Evolutionary conservation across 2,888 invertebrate species (phyloP).

Genomic region (Microctonus brassicae): DNA sequence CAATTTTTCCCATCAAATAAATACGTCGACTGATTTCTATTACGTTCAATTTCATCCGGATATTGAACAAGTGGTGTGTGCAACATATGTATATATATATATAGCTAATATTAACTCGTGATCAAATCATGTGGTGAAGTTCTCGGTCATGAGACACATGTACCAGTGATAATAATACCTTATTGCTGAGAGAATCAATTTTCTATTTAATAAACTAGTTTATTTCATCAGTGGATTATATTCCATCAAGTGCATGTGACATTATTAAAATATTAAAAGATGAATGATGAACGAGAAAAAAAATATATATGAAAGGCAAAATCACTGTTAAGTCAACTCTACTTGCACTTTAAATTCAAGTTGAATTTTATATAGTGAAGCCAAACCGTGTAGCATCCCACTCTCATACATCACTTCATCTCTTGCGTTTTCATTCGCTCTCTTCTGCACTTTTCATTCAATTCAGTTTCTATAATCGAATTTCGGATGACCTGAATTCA

Average conservation of each 20-base stretch:
- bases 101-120: slow-evolving; percentile 34
- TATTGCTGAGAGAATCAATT: not conserved
- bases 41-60: slow-evolving; percentile 49
- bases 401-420: not conserved
- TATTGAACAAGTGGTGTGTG: slow-evolving; percentile 52
- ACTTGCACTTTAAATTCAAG: not conserved
- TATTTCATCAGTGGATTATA: not conserved
- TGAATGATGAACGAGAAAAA: not conserved
- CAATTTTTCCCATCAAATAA: slow-evolving; percentile 3
- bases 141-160: slow-evolving; percentile 45
- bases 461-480: slow-evolving; percentile 48
- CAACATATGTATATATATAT: no score
- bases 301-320: no score
- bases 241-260: not conserved
- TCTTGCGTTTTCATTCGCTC: not conserved
- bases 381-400: not conserved
- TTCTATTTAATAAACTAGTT: not conserved
- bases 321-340: no score
- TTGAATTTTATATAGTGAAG: not conserved
- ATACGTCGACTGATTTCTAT: slow-evolving; percentile 40
- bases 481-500: slow-evolving; percentile 42
- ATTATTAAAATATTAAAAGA: not conserved
- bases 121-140: slow-evolving; percentile 49
- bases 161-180: not conserved
- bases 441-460: slow-evolving; percentile 35